Evolutionary conservation across 2,113 vertebrate genomes (phyloP).

Genomic region (Channa maculata): DNA sequence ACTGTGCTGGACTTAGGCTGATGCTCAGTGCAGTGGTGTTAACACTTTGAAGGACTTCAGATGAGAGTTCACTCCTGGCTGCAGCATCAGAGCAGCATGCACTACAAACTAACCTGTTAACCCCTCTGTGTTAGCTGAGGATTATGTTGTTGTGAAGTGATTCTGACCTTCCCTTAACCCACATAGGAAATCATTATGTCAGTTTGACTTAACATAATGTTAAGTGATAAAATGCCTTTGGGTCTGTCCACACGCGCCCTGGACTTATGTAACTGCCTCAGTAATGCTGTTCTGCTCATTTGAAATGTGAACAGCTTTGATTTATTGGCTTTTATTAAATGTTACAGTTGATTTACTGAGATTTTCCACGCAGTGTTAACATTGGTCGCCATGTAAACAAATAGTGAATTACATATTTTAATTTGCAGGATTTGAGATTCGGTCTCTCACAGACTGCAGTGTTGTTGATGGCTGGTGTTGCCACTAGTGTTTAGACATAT

Average conservation of each 20-base stretch:
- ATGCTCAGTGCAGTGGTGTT: not conserved
- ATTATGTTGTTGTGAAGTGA: slow-evolving; percentile 46
- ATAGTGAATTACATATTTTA: not conserved
- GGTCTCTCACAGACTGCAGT: not conserved
- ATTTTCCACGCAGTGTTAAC: not conserved
- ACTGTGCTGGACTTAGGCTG: slow-evolving; percentile 28
- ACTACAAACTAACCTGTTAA: slow-evolving; percentile 25
- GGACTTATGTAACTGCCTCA: not conserved
- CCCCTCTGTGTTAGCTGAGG: slow-evolving; percentile 21
- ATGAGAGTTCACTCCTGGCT: slow-evolving; percentile 48
- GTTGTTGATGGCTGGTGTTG: not conserved
- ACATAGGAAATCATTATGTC: slow-evolving; percentile 57
- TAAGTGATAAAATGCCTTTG: slow-evolving; percentile 24
- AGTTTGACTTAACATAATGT: slow-evolving; percentile 49
- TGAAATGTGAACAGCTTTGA: slow-evolving; percentile 2
- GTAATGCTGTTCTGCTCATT: slow-evolving; percentile 15
- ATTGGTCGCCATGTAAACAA: slow-evolving; percentile 35
- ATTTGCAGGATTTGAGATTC: not conserved
- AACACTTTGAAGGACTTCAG: slow-evolving; percentile 40
- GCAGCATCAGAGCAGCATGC: slow-evolving; percentile 19
- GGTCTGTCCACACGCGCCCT: slow-evolving; percentile 2
- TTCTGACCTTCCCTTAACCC: slow-evolving; percentile 54
- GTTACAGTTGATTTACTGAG: not conserved
- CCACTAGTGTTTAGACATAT: not conserved
- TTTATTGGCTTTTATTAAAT: not conserved